Conservation (phyloP, 2,888 invertebrate genomes). For the Incurvaria masculella region DNA sequence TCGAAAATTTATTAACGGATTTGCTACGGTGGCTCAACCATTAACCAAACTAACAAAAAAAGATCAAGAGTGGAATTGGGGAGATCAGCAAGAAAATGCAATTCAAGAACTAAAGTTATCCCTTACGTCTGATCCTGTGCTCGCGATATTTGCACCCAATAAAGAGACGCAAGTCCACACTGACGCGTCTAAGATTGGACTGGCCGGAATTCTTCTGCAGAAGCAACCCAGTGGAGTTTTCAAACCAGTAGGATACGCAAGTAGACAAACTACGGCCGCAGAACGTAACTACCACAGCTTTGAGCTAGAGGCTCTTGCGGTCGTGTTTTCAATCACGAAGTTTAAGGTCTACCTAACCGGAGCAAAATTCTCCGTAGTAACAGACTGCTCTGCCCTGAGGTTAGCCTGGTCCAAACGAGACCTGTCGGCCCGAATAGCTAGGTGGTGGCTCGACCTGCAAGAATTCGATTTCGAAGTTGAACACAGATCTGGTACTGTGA, state of each 20-base stretch:
- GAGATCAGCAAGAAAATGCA: constrained; percentile 5
- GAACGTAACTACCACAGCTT: constrained; percentile 16
- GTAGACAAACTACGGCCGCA: constrained; percentile 12
- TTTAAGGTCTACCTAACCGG: constrained; percentile 1
- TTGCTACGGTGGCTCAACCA: constrained; percentile 11
- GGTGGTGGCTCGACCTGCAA: constrained; percentile 19
- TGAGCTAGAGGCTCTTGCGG: constrained; percentile 1
- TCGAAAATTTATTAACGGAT: constrained; percentile 12
- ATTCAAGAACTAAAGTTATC: constrained; percentile 1
- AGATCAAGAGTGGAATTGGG: constrained; percentile 5
- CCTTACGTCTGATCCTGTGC: background rate
- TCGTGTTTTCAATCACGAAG: background rate
- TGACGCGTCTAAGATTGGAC: constrained; percentile 8
- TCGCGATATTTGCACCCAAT: constrained; percentile 4
- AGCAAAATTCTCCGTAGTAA: constrained; percentile 3
- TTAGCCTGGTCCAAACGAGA: constrained; percentile 16
- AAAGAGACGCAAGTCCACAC: constrained; percentile 10
- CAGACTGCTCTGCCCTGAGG: no score
- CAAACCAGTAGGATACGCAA: constrained; percentile 17
- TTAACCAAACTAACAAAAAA: constrained; percentile 11
- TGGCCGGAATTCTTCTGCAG: constrained; percentile 11
- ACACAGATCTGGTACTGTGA: constrained; percentile 15
- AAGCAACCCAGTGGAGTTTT: constrained; percentile 7
- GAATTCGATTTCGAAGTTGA: constrained; percentile 18
- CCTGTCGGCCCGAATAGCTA: constrained; percentile 17